These are phyloP conservation scores for Temnothorax unifasciatus DNA, from an alignment of 2,888 invertebrate genomes.

Conservation along the genomic window DNA sequence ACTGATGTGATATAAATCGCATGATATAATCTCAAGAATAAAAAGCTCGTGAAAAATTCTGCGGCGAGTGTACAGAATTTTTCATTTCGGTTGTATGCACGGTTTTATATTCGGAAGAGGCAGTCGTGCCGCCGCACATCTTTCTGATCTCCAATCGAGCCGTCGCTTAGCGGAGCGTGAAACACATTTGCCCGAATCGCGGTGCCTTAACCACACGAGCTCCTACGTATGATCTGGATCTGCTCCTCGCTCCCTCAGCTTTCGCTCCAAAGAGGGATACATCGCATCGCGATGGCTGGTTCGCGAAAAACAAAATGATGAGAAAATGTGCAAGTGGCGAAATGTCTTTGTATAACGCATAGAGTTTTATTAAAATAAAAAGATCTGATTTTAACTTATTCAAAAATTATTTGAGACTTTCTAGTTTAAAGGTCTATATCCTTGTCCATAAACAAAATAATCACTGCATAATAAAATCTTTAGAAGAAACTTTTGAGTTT, in stretches of 20 bases:
- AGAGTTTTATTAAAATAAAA: not conserved
- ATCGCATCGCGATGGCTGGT: conserved; percentile 47
- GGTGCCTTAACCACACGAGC: conserved; percentile 79
- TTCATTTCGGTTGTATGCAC: conserved; percentile 75
- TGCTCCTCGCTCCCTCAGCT: conserved; percentile 56
- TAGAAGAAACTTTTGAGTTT: not conserved
- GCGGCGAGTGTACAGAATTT: conserved; percentile 69
- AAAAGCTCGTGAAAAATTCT: not conserved
- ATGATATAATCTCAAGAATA: not conserved
- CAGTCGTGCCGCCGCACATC: conserved; percentile 78
- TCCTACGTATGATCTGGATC: conserved; percentile 73
- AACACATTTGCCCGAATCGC: conserved; percentile 84
- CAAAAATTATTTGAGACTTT: not conserved
- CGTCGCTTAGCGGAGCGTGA: conserved; percentile 85
- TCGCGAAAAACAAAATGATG: conserved; percentile 49
- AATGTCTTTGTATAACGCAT: not conserved
- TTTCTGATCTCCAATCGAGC: conserved; percentile 84
- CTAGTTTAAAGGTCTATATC: not conserved
- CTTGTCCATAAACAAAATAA: not conserved
- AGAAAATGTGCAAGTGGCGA: not conserved
- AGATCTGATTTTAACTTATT: not conserved
- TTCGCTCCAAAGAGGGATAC: conserved; percentile 59
- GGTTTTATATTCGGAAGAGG: conserved; percentile 75
- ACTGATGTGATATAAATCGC: not conserved
- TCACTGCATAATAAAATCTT: not conserved